Conservation (phyloP, 2,888 invertebrate species). For the Sceliomorpha sp. region DNA sequence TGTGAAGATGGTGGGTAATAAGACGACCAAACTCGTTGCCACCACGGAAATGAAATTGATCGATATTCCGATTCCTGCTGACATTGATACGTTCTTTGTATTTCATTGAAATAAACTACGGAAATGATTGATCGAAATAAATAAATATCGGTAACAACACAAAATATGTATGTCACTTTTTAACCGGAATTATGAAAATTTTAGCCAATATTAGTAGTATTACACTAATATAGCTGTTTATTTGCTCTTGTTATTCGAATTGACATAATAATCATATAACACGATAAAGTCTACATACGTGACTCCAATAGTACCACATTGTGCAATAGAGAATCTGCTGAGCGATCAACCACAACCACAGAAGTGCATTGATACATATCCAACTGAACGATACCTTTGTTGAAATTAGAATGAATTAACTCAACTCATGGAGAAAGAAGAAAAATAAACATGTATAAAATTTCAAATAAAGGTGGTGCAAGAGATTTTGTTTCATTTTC, state of each 20-base stretch:
- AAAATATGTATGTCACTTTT: background rate
- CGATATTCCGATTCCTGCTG: constrained; percentile 67
- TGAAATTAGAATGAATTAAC: too few relatives aligned
- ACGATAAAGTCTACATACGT: constrained; percentile 70
- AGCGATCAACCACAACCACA: constrained; percentile 73
- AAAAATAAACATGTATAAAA: constrained; percentile 2
- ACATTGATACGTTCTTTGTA: too few relatives aligned
- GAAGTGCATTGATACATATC: constrained; percentile 62
- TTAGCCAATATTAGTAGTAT: too few relatives aligned
- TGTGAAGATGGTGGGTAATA: constrained; percentile 67
- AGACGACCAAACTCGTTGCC: constrained; percentile 72
- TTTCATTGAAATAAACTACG: constrained; percentile 13
- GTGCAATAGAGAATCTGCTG: constrained; percentile 73
- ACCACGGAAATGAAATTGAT: constrained; percentile 68
- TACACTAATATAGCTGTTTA: background rate
- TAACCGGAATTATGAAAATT: too few relatives aligned
- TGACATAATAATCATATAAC: too few relatives aligned
- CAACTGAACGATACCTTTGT: constrained; percentile 69
- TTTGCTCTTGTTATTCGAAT: too few relatives aligned
- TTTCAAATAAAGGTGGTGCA: background rate
- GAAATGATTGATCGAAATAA: background rate
- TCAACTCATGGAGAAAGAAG: constrained; percentile 34
- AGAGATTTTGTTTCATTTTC: too few relatives aligned
- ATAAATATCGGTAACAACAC: constrained; percentile 1
- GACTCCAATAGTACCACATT: constrained; percentile 71